Conservation (phyloP, 2,888 invertebrate genomes). For the Lutraria lutraria region DNA sequence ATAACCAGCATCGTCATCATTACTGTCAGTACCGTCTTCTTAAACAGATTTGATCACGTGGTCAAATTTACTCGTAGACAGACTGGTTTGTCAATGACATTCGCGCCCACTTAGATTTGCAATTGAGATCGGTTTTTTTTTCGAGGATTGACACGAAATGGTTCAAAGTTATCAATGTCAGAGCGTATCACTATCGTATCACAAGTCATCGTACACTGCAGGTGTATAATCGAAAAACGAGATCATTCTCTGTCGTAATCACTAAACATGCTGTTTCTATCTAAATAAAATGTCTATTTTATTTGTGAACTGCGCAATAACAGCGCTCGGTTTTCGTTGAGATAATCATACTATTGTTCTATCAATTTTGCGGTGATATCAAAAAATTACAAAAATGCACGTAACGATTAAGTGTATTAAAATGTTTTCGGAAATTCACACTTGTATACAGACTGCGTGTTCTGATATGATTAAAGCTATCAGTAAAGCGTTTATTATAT, state of each 20-base stretch:
- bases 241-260: not conserved
- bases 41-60: too few species aligned
- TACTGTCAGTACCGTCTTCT: too few species aligned
- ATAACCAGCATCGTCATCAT: too few species aligned
- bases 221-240: not conserved
- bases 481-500: not conserved
- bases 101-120: too few species aligned
- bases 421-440: conserved; percentile 29
- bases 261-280: conserved; percentile 1
- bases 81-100: too few species aligned
- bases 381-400: conserved; percentile 28
- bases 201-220: not conserved
- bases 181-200: not conserved
- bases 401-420: not conserved
- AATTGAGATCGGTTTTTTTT: not conserved
- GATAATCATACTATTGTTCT: conserved; percentile 5
- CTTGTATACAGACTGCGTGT: conserved; percentile 6
- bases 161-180: not conserved
- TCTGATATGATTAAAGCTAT: conserved; percentile 2
- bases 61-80: too few species aligned
- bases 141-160: not conserved
- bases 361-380: not conserved
- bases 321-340: not conserved
- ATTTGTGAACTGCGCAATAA: not conserved
- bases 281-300: not conserved